phyloP scores from a whole-genome alignment of 1,140 invertebrate genomes.

The Brachystomella parvula region DNA sequence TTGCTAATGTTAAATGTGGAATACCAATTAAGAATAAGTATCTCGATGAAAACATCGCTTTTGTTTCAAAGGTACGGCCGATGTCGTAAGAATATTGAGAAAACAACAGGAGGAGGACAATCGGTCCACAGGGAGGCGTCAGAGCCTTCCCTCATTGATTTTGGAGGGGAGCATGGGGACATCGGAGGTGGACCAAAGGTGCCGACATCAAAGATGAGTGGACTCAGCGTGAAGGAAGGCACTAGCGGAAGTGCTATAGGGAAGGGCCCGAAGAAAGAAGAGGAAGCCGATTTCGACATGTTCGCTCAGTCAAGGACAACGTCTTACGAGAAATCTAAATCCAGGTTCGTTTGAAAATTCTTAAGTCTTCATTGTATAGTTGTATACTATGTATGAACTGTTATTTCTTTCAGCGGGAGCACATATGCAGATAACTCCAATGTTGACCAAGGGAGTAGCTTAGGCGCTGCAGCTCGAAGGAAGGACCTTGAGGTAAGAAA shows the following conservation, averaged over 20 bases:
- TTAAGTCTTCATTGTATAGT: too few species aligned
- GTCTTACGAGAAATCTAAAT: constrained; percentile 61
- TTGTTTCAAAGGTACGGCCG: constrained; percentile 53
- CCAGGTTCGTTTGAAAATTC: constrained; percentile 55
- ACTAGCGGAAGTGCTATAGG: constrained; percentile 16
- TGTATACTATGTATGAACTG: constrained; percentile 7
- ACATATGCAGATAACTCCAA: constrained; percentile 64
- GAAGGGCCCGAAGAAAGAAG: constrained; percentile 46
- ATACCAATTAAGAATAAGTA: not conserved
- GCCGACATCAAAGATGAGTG: constrained; percentile 28
- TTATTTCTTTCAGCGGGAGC: constrained; percentile 52
- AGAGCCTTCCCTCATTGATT: constrained; percentile 60
- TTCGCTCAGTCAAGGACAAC: constrained; percentile 78
- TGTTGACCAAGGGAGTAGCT: constrained; percentile 49
- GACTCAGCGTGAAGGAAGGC: constrained; percentile 27
- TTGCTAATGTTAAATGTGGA: not conserved
- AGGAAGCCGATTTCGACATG: constrained; percentile 69
- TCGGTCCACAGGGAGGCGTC: constrained; percentile 38
- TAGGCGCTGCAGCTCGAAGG: constrained; percentile 16
- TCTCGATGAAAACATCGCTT: not conserved
- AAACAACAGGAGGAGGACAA: constrained; percentile 39
- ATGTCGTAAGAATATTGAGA: constrained; percentile 61
- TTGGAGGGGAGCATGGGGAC: constrained; percentile 47
- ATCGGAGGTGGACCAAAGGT: not conserved
- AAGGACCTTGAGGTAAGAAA: constrained; percentile 19